Base-by-base conservation (phyloP, 2,113 vertebrate genomes). In the Diadophis punctatus region DNA sequence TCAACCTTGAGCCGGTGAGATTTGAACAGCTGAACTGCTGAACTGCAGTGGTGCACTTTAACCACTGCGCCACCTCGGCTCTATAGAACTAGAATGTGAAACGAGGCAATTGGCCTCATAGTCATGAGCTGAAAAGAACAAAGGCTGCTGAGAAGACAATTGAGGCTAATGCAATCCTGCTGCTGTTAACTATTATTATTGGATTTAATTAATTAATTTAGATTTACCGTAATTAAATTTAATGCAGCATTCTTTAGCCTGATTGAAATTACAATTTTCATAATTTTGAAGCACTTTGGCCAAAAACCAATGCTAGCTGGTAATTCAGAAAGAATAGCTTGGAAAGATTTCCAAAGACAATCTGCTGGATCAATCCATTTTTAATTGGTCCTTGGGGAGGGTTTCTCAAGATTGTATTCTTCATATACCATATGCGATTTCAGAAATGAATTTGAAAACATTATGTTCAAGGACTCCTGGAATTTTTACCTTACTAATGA, bases 371-470 rank as follows among this genome's bases (percentile, higher is more conserved):
- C 43, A 43, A 34, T 56, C 74, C 2, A 20, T 86, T 56, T 91
- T 48, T 87, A 91, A 63, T 43, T 60, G 34, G 27, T 86, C 20
- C 56, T 68, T 30, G 25, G 74, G 52, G 6, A 46, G 25, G 1
- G 11, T 80, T 80, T 52, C 56, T 22, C 91, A 56, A 34, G 51
- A 58, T 6, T 58, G 25, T 88, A 46, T 1, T 80, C 68, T 63
- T 89, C 34, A 51, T 1, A 52, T 4, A 0, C 0, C 94, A 91
- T 74, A 60, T 53, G 93, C 3, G 25, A 55, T 91, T 56, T 25
- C 34, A 39, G 48, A 80, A 74, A 4, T 53, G 22, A 90, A 90
- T 1, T 63, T 46, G 88, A 0, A 0, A 68, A 5, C 0, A 3
- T 0, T 25, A 46, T 5, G 16, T 86, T 87, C 46, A 86, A 53